Conservation (phyloP, 1,140 invertebrate genomes). For the Monochamus saltuarius region DNA sequence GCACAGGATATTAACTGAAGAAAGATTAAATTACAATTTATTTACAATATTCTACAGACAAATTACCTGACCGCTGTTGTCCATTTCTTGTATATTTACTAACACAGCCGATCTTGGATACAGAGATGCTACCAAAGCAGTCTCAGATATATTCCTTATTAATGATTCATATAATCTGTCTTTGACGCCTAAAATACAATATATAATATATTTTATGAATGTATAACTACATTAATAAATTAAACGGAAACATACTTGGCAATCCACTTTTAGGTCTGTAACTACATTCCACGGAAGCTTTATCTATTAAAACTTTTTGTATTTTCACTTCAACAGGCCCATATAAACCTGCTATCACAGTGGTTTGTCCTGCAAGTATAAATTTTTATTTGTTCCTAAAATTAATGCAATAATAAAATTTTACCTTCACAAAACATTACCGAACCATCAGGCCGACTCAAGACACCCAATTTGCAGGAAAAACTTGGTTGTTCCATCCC, state of each 20-base stretch:
- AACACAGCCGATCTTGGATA: slow-evolving; percentile 78
- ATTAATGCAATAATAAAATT: slow-evolving; percentile 10
- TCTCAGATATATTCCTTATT: slow-evolving; percentile 74
- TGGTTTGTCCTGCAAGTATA: slow-evolving; percentile 69
- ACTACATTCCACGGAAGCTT: slow-evolving; percentile 74
- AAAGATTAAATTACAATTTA: slow-evolving; percentile 21
- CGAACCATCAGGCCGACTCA: slow-evolving; percentile 74
- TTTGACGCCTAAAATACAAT: slow-evolving; percentile 57
- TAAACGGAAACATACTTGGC: slow-evolving; percentile 58
- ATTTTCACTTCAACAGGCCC: slow-evolving; percentile 80
- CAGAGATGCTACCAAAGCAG: slow-evolving; percentile 65
- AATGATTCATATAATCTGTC: slow-evolving; percentile 75
- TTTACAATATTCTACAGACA: no score
- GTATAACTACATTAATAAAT: not conserved
- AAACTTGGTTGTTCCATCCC: slow-evolving; percentile 42
- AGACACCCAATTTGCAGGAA: slow-evolving; percentile 68
- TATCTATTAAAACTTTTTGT: slow-evolving; percentile 76
- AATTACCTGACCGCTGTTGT: slow-evolving; percentile 79
- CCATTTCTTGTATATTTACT: slow-evolving; percentile 82
- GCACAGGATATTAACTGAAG: slow-evolving; percentile 73
- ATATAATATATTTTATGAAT: slow-evolving; percentile 8
- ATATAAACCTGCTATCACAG: slow-evolving; percentile 75
- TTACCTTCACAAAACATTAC: slow-evolving; percentile 70
- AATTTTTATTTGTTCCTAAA: slow-evolving; percentile 25
- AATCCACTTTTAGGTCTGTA: slow-evolving; percentile 76